Conservation (phyloP, 2,888 invertebrate species). For the Suillia variegata region DNA sequence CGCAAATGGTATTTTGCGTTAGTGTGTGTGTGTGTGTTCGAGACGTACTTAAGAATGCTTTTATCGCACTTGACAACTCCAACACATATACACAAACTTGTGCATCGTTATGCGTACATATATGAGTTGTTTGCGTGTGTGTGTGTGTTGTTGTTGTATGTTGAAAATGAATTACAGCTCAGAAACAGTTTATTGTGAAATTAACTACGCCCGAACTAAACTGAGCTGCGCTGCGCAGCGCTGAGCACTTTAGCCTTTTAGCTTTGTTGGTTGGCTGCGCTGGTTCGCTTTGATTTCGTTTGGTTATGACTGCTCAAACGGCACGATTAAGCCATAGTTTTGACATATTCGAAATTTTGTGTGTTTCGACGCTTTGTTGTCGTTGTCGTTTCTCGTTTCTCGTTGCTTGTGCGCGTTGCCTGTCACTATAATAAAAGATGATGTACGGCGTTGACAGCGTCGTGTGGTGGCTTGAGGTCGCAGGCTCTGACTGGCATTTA, state of each 20-base stretch:
- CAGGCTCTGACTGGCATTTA: too few relatives aligned
- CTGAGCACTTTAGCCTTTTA: too few relatives aligned
- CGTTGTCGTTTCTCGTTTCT: background rate
- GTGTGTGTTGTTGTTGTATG: background rate
- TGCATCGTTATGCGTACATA: background rate
- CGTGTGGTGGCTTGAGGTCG: background rate
- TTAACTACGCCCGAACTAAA: conserved; percentile 17
- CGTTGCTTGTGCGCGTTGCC: background rate
- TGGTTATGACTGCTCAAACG: conserved; percentile 21
- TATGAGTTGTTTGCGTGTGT: background rate
- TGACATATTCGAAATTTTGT: background rate
- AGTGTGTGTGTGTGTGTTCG: conserved; percentile 8
- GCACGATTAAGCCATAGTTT: conserved; percentile 23
- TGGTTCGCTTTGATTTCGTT: too few relatives aligned
- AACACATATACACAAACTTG: background rate
- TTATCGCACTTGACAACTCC: conserved; percentile 8
- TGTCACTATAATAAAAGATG: conserved; percentile 15
- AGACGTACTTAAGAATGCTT: conserved; percentile 17
- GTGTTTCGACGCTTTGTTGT: conserved; percentile 4
- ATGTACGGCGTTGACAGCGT: background rate
- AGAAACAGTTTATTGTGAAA: conserved; percentile 20
- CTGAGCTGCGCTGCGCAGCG: background rate
- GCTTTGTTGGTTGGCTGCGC: too few relatives aligned
- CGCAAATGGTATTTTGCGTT: background rate
- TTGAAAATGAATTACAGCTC: conserved; percentile 20